Conservation (phyloP, 2,113 vertebrate genomes). For the Clupea harengus region DNA sequence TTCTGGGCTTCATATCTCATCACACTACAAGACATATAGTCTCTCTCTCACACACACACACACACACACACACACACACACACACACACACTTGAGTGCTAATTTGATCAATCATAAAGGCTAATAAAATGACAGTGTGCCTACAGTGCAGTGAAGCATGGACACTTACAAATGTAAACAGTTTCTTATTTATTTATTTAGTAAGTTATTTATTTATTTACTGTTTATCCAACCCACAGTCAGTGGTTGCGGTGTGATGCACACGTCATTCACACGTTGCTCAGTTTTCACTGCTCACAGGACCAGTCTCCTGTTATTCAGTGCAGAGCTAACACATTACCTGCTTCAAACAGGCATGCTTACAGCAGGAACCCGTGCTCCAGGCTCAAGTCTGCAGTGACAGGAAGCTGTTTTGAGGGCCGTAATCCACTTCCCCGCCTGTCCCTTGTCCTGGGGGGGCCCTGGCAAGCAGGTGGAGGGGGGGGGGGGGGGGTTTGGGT, state of each 20-base stretch:
- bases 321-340: background rate
- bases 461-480: background rate
- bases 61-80: too few species aligned
- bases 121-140: background rate
- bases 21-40: background rate
- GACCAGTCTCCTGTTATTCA: background rate
- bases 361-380: background rate
- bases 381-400: background rate
- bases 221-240: background rate
- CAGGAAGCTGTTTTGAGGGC: background rate
- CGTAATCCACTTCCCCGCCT: background rate
- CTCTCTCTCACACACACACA: too few species aligned
- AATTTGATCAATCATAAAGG: background rate
- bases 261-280: background rate
- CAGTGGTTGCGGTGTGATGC: background rate
- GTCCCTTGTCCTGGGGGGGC: background rate
- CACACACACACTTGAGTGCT: background rate
- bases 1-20: constrained; percentile 27
- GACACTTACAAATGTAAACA: background rate
- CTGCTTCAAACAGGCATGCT: background rate
- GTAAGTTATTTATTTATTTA: background rate
- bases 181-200: background rate
- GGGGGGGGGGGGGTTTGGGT: background rate
- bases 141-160: background rate
- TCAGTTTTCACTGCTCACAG: background rate